phyloP scores from a whole-genome alignment of 1,140 invertebrate species.

The silkworm (Bombyx mori) region ASM3026992v2 NC_085108.1:5575001-5575500 shows the following conservation, averaged over 20 bases:
- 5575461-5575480: constrained; percentile 34
- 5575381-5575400: constrained; percentile 30
- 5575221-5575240: constrained; percentile 8
- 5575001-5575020: constrained; percentile 53
- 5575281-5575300: constrained; percentile 20
- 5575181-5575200: constrained; percentile 17
- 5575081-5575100: constrained; percentile 55
- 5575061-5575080: constrained; percentile 50
- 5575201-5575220: constrained; percentile 18
- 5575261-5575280: constrained; percentile 3
- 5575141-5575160: constrained; percentile 40
- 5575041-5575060: constrained; percentile 31
- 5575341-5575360: constrained; percentile 58
- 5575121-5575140: constrained; percentile 37
- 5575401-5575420: constrained; percentile 14
- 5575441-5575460: constrained; percentile 11
- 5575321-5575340: constrained; percentile 35
- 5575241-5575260: constrained; percentile 9
- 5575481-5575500: constrained; percentile 43
- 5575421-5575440: constrained; percentile 11
- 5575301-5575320: constrained; percentile 31
- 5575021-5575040: constrained; percentile 40
- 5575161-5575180: constrained; percentile 11
- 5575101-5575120: constrained; percentile 57
- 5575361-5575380: constrained; percentile 50